phyloP scores from a whole-genome alignment of 2,888 invertebrate species.

The Amphiduros pacificus region DNA sequence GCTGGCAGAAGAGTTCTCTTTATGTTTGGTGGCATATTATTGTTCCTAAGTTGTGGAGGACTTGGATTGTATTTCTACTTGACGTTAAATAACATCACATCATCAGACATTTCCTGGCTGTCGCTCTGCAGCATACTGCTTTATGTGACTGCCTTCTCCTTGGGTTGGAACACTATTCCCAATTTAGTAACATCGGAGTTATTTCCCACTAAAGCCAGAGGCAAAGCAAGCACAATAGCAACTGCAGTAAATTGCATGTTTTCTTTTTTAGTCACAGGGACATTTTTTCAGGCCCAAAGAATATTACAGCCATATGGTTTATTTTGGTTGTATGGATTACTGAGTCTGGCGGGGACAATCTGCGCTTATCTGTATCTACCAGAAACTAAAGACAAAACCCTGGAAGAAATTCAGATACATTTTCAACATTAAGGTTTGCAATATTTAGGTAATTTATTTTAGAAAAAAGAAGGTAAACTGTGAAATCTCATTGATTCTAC shows the following conservation, averaged over 20 bases:
- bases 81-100: neutral
- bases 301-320: conserved; percentile 62
- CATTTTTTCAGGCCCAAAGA: conserved; percentile 41
- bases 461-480: too few relatives aligned
- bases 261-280: conserved; percentile 53
- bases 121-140: conserved; percentile 49
- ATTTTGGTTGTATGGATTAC: conserved; percentile 79
- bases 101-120: conserved; percentile 32
- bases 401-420: conserved; percentile 82
- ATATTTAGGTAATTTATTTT: too few relatives aligned
- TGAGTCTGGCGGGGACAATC: conserved; percentile 73
- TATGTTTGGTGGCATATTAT: conserved; percentile 73
- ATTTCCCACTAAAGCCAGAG: conserved; percentile 78
- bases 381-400: conserved; percentile 89
- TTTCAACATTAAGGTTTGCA: too few relatives aligned
- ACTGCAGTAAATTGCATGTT: conserved; percentile 76
- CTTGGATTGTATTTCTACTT: conserved; percentile 52
- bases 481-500: too few relatives aligned
- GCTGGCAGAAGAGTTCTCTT: conserved; percentile 86
- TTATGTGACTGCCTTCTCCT: conserved; percentile 55
- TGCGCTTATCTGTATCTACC: conserved; percentile 85
- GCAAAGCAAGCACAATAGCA: conserved; percentile 84
- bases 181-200: conserved; percentile 60
- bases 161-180: conserved; percentile 60
- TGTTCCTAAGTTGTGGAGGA: conserved; percentile 44